Evolutionary conservation across 2,888 invertebrate genomes (phyloP).

Genomic region (Lithophane ornitopus): DNA sequence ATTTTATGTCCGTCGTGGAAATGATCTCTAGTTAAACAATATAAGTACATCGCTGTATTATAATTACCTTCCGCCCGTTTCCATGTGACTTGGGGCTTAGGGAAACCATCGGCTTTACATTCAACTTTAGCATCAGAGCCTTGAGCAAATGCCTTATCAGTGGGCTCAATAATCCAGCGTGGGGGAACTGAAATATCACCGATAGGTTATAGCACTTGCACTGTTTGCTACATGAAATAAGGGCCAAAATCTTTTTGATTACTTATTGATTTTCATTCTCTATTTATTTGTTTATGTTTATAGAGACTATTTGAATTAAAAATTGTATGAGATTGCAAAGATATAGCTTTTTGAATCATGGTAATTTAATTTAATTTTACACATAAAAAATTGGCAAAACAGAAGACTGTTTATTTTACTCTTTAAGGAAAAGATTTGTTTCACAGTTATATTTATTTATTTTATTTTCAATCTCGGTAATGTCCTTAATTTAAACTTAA

Average conservation of each 20-base stretch:
- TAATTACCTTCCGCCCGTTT: conserved; percentile 97
- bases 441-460: not conserved
- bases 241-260: conserved; percentile 27
- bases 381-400: not conserved
- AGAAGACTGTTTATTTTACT: not conserved
- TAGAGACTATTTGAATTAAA: conserved; percentile 17
- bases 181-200: conserved; percentile 95
- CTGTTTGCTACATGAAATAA: conserved; percentile 20
- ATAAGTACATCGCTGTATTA: conserved; percentile 44
- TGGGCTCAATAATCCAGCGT: conserved; percentile 98
- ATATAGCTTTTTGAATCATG: not conserved
- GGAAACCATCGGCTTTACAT: conserved; percentile 99
- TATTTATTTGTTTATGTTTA: conserved; percentile 12
- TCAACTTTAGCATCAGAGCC: conserved; percentile 98
- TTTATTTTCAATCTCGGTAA: not conserved
- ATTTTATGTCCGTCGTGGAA: not conserved
- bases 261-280: conserved; percentile 29
- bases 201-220: conserved; percentile 69
- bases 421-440: conserved; percentile 38
- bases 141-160: conserved; percentile 98
- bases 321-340: conserved; percentile 18
- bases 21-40: not conserved
- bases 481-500: not conserved
- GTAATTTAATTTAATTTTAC: conserved; percentile 14
- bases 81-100: conserved; percentile 98